Percentiles rank a stretch among this genome's conserved stretches.
Evolutionary conservation across 64 coral and sea anemone genomes (phyloP).

Genomic region (Dendrophyllia cribrosa): DNA sequence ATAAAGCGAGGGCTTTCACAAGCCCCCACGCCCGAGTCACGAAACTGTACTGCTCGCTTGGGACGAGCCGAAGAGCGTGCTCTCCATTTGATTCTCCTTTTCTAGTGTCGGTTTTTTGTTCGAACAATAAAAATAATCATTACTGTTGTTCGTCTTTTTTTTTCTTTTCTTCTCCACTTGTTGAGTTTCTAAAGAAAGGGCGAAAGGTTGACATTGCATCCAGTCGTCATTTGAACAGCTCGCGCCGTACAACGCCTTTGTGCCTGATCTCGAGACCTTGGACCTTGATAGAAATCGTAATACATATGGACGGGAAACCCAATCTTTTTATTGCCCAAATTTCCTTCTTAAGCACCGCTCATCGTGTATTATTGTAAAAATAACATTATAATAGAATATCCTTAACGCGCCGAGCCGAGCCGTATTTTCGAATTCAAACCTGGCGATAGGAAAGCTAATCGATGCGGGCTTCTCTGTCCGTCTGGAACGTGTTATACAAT

Average conservation of each 20-base stretch:
- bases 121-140: background rate
- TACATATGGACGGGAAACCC: constrained; percentile 29
- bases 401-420: background rate
- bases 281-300: constrained; percentile 50
- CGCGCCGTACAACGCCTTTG: background rate
- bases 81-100: background rate
- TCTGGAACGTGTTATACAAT: background rate
- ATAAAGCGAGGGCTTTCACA: constrained; percentile 73
- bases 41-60: constrained; percentile 52
- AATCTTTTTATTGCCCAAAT: constrained; percentile 64
- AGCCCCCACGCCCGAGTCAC: constrained; percentile 89
- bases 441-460: background rate
- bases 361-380: constrained; percentile 58
- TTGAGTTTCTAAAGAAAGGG: constrained; percentile 39
- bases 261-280: constrained; percentile 34
- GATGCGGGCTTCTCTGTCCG: background rate
- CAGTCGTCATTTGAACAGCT: background rate
- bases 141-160: background rate
- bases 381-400: constrained; percentile 45
- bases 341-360: constrained; percentile 66
- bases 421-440: constrained; percentile 15
- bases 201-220: constrained; percentile 39
- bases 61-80: background rate
- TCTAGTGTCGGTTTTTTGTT: constrained; percentile 19
- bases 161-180: background rate